Percentiles rank a stretch among this genome's conserved stretches.
These are phyloP conservation scores for Drosophila parthenogenetica DNA, from an alignment of 2,888 invertebrate genomes.

Conservation along the genomic window DNA sequence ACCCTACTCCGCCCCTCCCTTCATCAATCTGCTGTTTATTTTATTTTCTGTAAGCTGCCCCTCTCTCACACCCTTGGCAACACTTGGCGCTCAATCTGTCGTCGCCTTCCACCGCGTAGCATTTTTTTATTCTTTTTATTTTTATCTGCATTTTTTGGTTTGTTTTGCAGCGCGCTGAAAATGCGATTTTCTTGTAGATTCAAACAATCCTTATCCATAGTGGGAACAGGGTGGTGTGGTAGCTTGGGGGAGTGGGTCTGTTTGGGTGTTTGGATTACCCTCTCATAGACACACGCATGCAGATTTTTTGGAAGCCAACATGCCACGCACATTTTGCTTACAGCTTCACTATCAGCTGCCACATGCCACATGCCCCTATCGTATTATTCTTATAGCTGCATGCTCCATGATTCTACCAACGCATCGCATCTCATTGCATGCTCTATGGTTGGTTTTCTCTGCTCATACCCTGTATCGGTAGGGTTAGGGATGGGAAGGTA, in stretches of 20 bases:
- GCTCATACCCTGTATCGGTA: conserved; percentile 13
- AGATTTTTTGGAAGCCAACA: conserved; percentile 54
- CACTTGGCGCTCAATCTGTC: conserved; percentile 58
- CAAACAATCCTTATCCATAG: conserved; percentile 37
- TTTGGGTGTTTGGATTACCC: conserved; percentile 1
- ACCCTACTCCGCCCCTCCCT: conserved; percentile 39
- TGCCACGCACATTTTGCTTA: conserved; percentile 58
- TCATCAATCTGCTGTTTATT: conserved; percentile 62
- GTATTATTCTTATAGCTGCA: neutral
- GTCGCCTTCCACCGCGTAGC: conserved; percentile 49
- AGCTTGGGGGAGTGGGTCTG: too few relatives aligned
- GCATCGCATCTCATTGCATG: conserved; percentile 14
- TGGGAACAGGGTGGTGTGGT: neutral
- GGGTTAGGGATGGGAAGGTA: too few relatives aligned
- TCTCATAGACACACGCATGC: conserved; percentile 50
- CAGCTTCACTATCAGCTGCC: conserved; percentile 46
- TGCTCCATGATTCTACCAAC: conserved; percentile 11
- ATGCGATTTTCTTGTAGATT: conserved; percentile 75
- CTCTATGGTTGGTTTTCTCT: neutral
- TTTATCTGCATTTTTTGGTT: conserved; percentile 22
- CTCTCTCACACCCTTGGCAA: neutral
- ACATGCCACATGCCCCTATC: neutral
- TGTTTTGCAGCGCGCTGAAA: conserved; percentile 55
- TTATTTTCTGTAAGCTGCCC: conserved; percentile 62
- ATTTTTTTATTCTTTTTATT: conserved; percentile 48